Evolutionary conservation across 2,797 vertebrate species (phyloP).

Genomic region (Melopsittacus undulatus): DNA sequence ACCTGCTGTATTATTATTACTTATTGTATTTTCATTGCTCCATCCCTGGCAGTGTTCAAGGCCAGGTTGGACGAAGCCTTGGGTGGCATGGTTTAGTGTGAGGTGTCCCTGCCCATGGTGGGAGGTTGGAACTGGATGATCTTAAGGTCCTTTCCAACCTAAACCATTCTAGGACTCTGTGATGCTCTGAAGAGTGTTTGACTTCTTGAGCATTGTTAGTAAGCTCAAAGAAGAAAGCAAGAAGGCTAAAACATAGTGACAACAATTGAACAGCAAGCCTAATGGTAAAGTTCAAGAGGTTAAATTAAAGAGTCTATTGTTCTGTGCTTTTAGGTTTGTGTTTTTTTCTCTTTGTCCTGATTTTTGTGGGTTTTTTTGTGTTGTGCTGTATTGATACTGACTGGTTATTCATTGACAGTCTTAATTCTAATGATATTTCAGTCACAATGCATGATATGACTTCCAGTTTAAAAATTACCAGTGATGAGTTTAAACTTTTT

Average conservation of each 20-base stretch:
- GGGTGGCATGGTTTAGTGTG: no score
- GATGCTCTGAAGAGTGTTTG: neutral
- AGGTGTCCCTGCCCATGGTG: no score
- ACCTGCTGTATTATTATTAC: neutral
- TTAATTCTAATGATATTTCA: conserved; percentile 14
- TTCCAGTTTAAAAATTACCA: neutral
- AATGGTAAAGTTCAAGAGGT: conserved; percentile 37
- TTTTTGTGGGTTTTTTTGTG: neutral
- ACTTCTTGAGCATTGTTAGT: conserved; percentile 1
- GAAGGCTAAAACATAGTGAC: neutral
- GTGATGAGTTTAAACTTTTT: neutral
- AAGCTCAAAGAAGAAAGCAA: neutral
- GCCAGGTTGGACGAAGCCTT: no score
- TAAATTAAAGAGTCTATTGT: conserved; percentile 14
- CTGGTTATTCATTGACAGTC: neutral
- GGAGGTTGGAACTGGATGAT: no score
- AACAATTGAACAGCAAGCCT: conserved; percentile 25
- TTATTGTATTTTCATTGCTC: neutral
- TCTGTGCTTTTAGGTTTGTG: neutral
- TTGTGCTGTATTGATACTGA: neutral
- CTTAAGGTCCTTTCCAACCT: no score
- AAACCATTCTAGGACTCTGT: no score
- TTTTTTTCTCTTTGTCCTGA: neutral
- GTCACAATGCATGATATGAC: neutral
- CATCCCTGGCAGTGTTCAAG: no score